Percentiles rank a stretch among this genome's conserved stretches.
phyloP scores from a whole-genome alignment of 2,113 vertebrate genomes.

The Heterotis niloticus region DNA sequence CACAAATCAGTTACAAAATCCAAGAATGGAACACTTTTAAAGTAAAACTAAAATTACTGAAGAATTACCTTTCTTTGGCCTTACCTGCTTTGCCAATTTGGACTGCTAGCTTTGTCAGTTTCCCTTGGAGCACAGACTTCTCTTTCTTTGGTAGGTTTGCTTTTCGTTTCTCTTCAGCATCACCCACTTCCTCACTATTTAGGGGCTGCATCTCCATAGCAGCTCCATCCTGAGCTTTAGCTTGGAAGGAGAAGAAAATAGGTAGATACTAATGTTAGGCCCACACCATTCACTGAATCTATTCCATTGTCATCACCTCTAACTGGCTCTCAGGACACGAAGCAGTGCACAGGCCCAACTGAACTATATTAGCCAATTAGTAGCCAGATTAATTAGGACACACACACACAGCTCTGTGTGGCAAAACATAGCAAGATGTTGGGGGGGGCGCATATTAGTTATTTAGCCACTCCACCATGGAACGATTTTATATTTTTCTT shows the following conservation, averaged over 20 bases:
- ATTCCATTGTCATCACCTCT: neutral
- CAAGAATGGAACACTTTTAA: neutral
- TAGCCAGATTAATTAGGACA: no score
- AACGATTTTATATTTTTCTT: no score
- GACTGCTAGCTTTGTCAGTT: slow-evolving; percentile 94
- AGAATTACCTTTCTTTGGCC: neutral
- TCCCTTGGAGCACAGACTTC: slow-evolving; percentile 96
- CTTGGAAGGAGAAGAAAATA: slow-evolving; percentile 50
- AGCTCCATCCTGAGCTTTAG: slow-evolving; percentile 96
- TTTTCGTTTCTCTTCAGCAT: slow-evolving; percentile 92
- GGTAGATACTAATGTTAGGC: neutral
- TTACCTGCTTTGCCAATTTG: slow-evolving; percentile 98
- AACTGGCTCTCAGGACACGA: neutral
- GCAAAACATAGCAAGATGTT: no score
- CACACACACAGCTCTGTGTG: no score
- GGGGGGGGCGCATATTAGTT: no score
- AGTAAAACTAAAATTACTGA: neutral
- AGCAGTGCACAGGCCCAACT: no score
- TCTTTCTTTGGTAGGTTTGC: slow-evolving; percentile 91
- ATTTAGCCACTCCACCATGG: no score
- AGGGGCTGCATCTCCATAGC: slow-evolving; percentile 99
- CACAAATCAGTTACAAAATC: neutral
- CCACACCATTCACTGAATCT: neutral
- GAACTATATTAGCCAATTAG: no score
- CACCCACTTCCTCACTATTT: slow-evolving; percentile 88